These are phyloP conservation scores for fruit fly (Drosophila melanogaster) DNA, from an alignment of 1,140 invertebrate species.

Conservation along the genomic window DNA sequence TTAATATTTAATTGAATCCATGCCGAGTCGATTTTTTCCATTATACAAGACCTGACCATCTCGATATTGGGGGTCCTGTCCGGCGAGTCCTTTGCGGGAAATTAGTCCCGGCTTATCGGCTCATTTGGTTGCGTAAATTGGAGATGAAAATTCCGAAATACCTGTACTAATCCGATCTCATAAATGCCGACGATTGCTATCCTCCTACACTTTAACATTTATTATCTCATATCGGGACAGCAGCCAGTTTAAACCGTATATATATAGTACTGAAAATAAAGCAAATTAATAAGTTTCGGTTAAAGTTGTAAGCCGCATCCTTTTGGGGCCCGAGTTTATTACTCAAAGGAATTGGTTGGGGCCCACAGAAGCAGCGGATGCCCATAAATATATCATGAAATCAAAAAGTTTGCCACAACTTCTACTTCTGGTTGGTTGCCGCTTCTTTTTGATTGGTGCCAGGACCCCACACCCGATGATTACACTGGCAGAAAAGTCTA, in stretches of 20 bases:
- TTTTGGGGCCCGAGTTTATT: slow-evolving; percentile 65
- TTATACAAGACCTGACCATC: slow-evolving; percentile 2
- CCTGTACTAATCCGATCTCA: neutral
- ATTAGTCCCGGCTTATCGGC: slow-evolving; percentile 55
- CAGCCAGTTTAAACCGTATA: slow-evolving; percentile 47
- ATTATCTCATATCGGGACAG: neutral
- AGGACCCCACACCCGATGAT: slow-evolving; percentile 3
- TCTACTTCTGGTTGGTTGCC: slow-evolving; percentile 49
- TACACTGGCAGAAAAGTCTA: slow-evolving; percentile 3
- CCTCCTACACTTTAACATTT: slow-evolving; percentile 22
- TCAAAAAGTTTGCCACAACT: slow-evolving; percentile 79
- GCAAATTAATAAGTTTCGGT: slow-evolving; percentile 56
- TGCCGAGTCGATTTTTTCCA: slow-evolving; percentile 58
- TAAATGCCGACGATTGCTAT: slow-evolving; percentile 31
- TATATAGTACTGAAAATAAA: slow-evolving; percentile 7
- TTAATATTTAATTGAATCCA: slow-evolving; percentile 81
- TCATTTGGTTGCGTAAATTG: slow-evolving; percentile 39
- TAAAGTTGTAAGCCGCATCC: slow-evolving; percentile 44
- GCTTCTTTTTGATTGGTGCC: slow-evolving; percentile 62
- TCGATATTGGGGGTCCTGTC: slow-evolving; percentile 5
- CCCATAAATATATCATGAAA: slow-evolving; percentile 82
- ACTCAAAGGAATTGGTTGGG: slow-evolving; percentile 69
- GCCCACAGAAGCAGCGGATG: slow-evolving; percentile 59
- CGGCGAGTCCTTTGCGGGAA: slow-evolving; percentile 10
- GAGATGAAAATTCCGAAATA: slow-evolving; percentile 23